A percentile compares a stretch with the other conserved stretches of the same genome.
Evolutionary conservation across 1,140 invertebrate species (phyloP).

Genomic region (Chironomus striatipennis): DNA sequence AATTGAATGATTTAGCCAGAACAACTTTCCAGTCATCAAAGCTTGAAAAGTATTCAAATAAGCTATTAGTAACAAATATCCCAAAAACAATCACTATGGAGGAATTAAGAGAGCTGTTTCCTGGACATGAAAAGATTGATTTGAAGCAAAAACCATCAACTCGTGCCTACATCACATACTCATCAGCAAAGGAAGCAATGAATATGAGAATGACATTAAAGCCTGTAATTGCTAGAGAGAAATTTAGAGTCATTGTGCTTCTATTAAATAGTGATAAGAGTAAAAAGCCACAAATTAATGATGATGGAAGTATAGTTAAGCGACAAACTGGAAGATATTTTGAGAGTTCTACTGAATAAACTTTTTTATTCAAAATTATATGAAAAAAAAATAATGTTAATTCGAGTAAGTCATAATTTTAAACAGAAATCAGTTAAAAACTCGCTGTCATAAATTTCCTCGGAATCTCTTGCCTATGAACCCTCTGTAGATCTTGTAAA

Average conservation of each 20-base stretch:
- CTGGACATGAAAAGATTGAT: not conserved
- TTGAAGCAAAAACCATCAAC: not conserved
- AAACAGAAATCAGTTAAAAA: not conserved
- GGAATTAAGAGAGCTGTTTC: not conserved
- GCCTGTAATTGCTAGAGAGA: not conserved
- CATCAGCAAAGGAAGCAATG: not conserved
- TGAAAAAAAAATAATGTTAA: not conserved
- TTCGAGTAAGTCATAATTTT: no score
- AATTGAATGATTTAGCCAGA: not conserved
- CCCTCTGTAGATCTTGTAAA: not conserved
- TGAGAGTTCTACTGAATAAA: not conserved
- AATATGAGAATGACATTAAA: not conserved
- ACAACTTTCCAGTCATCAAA: not conserved
- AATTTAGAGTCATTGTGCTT: not conserved
- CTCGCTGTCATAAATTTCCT: not conserved
- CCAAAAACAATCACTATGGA: not conserved
- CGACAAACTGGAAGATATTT: not conserved
- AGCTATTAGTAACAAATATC: not conserved
- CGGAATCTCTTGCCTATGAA: not conserved
- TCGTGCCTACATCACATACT: not conserved
- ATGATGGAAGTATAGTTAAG: not conserved
- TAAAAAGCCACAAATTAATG: not conserved
- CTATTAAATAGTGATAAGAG: not conserved
- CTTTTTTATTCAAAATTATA: not conserved
- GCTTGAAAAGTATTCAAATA: conserved; percentile 2